These are phyloP conservation scores for Forbesichthys agassizii DNA, from an alignment of 2,113 vertebrate genomes.

Conservation along the genomic window DNA sequence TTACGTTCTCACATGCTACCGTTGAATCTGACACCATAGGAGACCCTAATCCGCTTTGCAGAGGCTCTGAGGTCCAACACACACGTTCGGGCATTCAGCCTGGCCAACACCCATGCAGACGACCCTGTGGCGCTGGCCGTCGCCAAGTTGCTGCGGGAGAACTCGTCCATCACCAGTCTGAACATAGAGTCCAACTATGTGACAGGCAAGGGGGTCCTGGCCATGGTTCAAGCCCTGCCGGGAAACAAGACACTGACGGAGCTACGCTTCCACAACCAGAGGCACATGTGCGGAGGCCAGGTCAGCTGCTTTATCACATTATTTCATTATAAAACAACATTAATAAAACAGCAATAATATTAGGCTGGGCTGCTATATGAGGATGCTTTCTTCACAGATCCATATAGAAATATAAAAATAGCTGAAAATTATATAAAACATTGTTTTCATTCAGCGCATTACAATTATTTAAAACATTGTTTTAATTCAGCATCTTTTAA, in stretches of 20 bases:
- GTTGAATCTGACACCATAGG: conserved; percentile 51
- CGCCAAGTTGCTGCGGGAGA: conserved; percentile 87
- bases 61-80: conserved; percentile 88
- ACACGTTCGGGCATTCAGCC: conserved; percentile 83
- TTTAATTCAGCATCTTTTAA: too few relatives aligned
- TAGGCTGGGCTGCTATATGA: too few relatives aligned
- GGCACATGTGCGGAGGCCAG: conserved; percentile 94
- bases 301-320: conserved; percentile 19
- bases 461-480: too few relatives aligned
- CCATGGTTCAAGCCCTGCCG: conserved; percentile 87
- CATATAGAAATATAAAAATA: too few relatives aligned
- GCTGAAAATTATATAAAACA: too few relatives aligned
- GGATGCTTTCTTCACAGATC: too few relatives aligned
- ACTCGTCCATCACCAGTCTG: conserved; percentile 83
- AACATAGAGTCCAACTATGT: conserved; percentile 97
- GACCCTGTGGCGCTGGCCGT: conserved; percentile 86
- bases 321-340: too few relatives aligned
- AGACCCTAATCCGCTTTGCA: conserved; percentile 87
- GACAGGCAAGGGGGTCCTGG: conserved; percentile 90
- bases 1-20: too few relatives aligned
- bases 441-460: too few relatives aligned
- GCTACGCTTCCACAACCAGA: conserved; percentile 96
- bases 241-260: conserved; percentile 87
- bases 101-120: conserved; percentile 92
- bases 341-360: too few relatives aligned